Evolutionary conservation across 2,797 vertebrate genomes (phyloP).

Genomic region (Syngnathus rostellatus): DNA sequence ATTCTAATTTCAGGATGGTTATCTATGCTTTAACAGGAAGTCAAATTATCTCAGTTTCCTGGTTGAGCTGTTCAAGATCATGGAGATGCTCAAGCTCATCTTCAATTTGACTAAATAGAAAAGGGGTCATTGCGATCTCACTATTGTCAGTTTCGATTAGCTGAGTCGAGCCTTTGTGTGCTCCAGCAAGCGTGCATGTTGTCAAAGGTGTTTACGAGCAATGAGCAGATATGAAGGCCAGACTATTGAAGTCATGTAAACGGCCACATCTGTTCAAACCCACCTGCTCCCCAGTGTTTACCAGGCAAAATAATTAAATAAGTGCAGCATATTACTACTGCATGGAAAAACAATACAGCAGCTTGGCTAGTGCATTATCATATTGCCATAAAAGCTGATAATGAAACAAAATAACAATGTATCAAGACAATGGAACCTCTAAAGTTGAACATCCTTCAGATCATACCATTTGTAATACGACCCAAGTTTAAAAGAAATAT

Average conservation of each 20-base stretch:
- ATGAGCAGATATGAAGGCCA: constrained; percentile 72
- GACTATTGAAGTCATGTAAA: constrained; percentile 69
- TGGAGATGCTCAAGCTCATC: constrained; percentile 40
- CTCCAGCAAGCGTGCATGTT: constrained; percentile 63
- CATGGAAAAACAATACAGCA: constrained; percentile 38
- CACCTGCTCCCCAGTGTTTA: constrained; percentile 69
- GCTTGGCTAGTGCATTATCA: constrained; percentile 28
- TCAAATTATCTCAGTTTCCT: constrained; percentile 13
- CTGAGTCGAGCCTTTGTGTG: constrained; percentile 53
- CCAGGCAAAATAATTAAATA: constrained; percentile 62
- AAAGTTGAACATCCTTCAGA: neutral
- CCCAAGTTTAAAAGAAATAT: too few relatives aligned
- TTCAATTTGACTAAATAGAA: constrained; percentile 56
- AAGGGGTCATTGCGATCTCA: constrained; percentile 62
- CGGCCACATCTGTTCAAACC: constrained; percentile 70
- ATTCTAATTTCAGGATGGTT: constrained; percentile 4
- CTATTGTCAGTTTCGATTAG: constrained; percentile 70
- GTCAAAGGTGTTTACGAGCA: constrained; percentile 71
- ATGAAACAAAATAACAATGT: constrained; percentile 23
- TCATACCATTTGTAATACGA: neutral
- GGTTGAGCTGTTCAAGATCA: constrained; percentile 40
- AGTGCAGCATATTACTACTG: constrained; percentile 34
- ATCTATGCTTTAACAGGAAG: constrained; percentile 10
- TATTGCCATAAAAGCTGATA: constrained; percentile 37
- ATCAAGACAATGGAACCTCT: neutral